These are phyloP conservation scores for Oncorhynchus mykiss DNA, from an alignment of 2,113 vertebrate genomes.

Conservation along the genomic window DNA sequence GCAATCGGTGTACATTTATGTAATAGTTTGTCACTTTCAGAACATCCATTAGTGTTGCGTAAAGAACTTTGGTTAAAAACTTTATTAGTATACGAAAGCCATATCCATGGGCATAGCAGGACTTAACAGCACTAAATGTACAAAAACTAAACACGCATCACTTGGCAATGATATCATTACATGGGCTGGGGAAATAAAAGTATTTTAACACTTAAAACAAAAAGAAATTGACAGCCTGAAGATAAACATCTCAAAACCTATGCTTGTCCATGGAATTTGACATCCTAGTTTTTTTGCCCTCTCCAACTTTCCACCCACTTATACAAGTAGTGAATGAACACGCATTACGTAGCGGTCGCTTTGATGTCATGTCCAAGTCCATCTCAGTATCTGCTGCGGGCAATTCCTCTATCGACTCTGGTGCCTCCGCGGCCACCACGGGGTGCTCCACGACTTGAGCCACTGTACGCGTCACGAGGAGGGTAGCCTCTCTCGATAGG, in stretches of 20 bases:
- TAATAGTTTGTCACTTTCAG: conserved; percentile 32
- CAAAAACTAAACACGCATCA: conserved; percentile 73
- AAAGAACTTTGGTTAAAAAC: conserved; percentile 69
- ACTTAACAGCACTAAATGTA: conserved; percentile 73
- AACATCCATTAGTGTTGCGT: conserved; percentile 64
- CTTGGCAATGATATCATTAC: conserved; percentile 69
- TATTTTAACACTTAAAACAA: conserved; percentile 53
- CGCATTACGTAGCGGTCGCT: conserved; percentile 17
- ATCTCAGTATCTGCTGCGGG: conserved; percentile 95
- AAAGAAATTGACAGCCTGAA: conserved; percentile 38
- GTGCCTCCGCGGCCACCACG: conserved; percentile 89
- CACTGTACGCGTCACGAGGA: conserved; percentile 92
- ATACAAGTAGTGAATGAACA: conserved; percentile 40
- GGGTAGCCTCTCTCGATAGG: conserved; percentile 94
- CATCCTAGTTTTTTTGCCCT: not conserved
- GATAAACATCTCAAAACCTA: conserved; percentile 66
- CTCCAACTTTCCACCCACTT: conserved; percentile 45
- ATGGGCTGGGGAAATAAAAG: conserved; percentile 57
- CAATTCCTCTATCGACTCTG: conserved; percentile 94
- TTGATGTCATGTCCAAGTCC: conserved; percentile 58
- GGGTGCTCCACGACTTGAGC: conserved; percentile 92
- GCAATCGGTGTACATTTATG: conserved; percentile 29
- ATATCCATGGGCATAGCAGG: conserved; percentile 70
- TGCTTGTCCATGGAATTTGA: conserved; percentile 55
- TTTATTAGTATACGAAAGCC: conserved; percentile 80